Conservation (phyloP, 1,140 invertebrate species). For the Drosophila varians region DNA sequence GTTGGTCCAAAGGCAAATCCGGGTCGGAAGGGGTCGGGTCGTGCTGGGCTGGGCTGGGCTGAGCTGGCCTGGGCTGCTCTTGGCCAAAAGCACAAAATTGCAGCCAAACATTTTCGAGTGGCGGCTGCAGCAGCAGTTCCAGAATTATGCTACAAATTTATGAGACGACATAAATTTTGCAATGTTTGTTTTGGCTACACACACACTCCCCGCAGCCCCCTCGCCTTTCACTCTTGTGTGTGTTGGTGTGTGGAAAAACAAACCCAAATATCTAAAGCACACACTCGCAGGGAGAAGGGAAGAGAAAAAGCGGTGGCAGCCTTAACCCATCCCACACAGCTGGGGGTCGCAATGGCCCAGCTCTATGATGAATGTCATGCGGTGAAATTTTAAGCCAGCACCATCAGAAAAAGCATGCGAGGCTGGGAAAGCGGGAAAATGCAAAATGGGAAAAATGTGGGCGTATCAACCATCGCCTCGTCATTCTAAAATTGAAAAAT, state of each 20-base stretch:
- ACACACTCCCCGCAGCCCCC: constrained; percentile 27
- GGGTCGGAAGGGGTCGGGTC: constrained; percentile 7
- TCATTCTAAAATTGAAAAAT: constrained; percentile 74
- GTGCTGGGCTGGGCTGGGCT: too few relatives aligned
- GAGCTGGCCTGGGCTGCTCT: constrained; percentile 14
- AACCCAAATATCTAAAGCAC: constrained; percentile 72
- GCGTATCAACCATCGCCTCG: constrained; percentile 51
- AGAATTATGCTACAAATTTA: constrained; percentile 82
- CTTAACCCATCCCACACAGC: constrained; percentile 38
- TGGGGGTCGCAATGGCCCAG: constrained; percentile 35
- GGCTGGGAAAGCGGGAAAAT: constrained; percentile 1
- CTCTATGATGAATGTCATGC: constrained; percentile 77
- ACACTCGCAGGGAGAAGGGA: constrained; percentile 38
- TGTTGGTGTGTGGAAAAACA: constrained; percentile 49
- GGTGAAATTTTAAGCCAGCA: constrained; percentile 76
- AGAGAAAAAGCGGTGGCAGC: constrained; percentile 15
- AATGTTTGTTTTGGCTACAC: constrained; percentile 79
- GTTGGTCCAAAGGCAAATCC: constrained; percentile 51
- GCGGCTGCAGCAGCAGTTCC: constrained; percentile 55
- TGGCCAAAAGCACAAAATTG: constrained; percentile 65
- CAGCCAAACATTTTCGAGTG: constrained; percentile 80
- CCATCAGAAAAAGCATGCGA: constrained; percentile 54
- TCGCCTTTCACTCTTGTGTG: background rate
- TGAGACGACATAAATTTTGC: constrained; percentile 81
- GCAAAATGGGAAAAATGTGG: background rate